Conservation (phyloP, 53 echinoderm and acorn worm species). For the Stichopus horrens region DNA sequence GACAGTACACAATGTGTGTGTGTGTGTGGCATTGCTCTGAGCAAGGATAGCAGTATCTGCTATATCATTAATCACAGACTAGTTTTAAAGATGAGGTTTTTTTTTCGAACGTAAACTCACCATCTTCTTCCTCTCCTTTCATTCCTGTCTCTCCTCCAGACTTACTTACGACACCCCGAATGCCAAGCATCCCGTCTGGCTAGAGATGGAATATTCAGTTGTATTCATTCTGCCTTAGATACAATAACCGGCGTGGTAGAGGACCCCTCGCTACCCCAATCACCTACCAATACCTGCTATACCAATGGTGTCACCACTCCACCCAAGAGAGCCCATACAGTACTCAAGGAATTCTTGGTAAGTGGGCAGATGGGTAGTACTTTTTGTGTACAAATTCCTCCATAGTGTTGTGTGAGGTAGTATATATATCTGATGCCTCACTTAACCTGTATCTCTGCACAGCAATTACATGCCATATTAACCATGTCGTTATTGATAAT, state of each 20-base stretch:
- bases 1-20: too few relatives aligned
- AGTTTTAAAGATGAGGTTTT: too few relatives aligned
- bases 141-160: slow-evolving; percentile 53
- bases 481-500: too few relatives aligned
- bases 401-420: too few relatives aligned
- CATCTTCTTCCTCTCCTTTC: neutral
- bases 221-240: slow-evolving; percentile 76
- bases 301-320: slow-evolving; percentile 55
- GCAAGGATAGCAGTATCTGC: too few relatives aligned
- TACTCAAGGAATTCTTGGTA: slow-evolving; percentile 82
- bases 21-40: too few relatives aligned
- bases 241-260: slow-evolving; percentile 73
- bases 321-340: slow-evolving; percentile 68
- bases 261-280: slow-evolving; percentile 61
- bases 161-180: slow-evolving; percentile 97
- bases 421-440: too few relatives aligned
- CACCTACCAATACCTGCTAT: slow-evolving; percentile 31
- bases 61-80: too few relatives aligned
- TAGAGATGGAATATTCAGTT: slow-evolving; percentile 75
- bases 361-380: slow-evolving; percentile 11
- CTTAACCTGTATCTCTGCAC: too few relatives aligned
- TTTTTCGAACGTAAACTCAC: too few relatives aligned
- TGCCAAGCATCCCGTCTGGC: slow-evolving; percentile 80
- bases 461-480: too few relatives aligned
- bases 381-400: too few relatives aligned